Base-by-base conservation (phyloP, 2,113 vertebrate species). In the Laticauda colubrina region DNA sequence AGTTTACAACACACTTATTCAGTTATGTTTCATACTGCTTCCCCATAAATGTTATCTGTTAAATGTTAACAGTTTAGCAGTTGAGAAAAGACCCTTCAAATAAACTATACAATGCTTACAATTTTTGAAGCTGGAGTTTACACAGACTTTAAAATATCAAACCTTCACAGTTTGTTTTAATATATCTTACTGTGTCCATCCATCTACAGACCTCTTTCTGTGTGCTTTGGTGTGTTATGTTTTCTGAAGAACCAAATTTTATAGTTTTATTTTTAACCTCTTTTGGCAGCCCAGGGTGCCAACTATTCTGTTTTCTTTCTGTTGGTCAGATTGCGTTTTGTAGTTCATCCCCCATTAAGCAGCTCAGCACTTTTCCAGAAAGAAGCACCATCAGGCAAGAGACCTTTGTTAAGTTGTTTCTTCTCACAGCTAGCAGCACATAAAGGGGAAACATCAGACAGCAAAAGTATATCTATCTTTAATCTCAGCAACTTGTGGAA, bases 331-430 rank as follows among this genome's bases (percentile, higher is more conserved):
- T 94, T 94, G n/a, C 29, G 0, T 92, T 96, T 95, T 96, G 91
- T 95, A 95, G 94, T 95, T 95, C 95, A 95, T 90, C 87, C n/a
- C 5, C 92, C 92, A 53, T 94, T 2, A 90, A 93, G 91, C 59
- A 94, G 87, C 55, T 94, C 54, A 24, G 91, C 95, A 95, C 94
- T 94, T 90, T 95, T 91, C 88, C 14, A 12, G 89, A 94, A 96
- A 90, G n/a, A 95, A 94, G 94, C 94, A 87, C 4, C 61, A 92
- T 94, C 95, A 96, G 96, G 97, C 95, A 98, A 97, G 94, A 97
- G 94, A 94, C 89, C 95, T 96, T 95, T 97, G 96, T 98, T 96
- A 96, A 96, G 88, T 94, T 87, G 56, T 87, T 97, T 92, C 93
- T 96, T 96, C 95, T 95, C 93, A n/a, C 90, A 96, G 95, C 92